phyloP scores from a whole-genome alignment of 2,888 invertebrate genomes.

The Apomyelois bistriatella region DNA sequence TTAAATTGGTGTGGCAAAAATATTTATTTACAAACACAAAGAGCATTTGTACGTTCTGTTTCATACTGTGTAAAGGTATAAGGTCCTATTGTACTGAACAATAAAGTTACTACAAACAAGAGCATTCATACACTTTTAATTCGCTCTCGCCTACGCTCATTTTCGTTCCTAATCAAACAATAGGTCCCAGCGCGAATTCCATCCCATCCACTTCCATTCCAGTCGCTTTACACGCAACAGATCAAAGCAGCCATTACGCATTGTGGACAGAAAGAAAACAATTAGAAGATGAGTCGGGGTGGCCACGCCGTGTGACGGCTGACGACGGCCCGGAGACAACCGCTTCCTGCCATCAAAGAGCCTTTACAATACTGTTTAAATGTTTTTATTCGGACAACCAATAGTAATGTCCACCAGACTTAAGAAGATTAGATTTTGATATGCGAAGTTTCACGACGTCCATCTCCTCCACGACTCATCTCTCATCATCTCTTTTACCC shows the following conservation, averaged over 20 bases:
- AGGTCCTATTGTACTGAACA: no score
- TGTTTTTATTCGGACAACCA: constrained; percentile 13
- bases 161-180: neutral
- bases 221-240: constrained; percentile 28
- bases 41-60: no score
- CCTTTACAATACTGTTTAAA: constrained; percentile 26
- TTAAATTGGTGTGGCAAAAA: no score
- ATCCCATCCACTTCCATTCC: constrained; percentile 3
- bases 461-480: no score
- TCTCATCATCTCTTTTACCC: no score
- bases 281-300: constrained; percentile 61
- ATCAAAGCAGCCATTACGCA: constrained; percentile 70
- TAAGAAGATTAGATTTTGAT: no score
- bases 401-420: no score
- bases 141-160: neutral
- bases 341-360: constrained; percentile 67
- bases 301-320: constrained; percentile 37
- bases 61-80: no score
- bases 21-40: no score
- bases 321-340: constrained; percentile 60
- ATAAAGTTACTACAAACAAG: no score
- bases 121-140: no score
- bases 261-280: constrained; percentile 72
- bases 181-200: neutral
- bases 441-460: no score